Base-by-base conservation (phyloP, 2,113 vertebrate genomes). In the Phyllopteryx taeniolatus region DNA sequence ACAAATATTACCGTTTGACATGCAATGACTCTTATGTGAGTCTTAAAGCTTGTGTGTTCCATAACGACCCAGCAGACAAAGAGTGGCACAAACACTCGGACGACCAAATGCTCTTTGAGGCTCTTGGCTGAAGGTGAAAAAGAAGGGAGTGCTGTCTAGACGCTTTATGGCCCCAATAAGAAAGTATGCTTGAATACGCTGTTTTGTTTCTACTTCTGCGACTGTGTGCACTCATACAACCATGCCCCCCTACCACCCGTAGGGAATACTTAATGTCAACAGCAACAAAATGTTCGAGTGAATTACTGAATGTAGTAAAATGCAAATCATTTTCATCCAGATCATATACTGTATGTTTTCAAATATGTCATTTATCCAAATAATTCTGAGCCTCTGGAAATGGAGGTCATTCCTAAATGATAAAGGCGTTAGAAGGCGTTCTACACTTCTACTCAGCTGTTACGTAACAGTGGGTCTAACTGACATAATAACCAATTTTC, bases 91-190 rank as follows among this genome's bases (percentile, higher is more conserved):
- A 92, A 93, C 95, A 31, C 22, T 17, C 3, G 64, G 44, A 47
- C 11, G n/a, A 66, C 64, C 95, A 95, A 93, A 91, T 88, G 89
- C 71, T 76, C 75, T 89, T 90, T 82, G 79, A 92, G 72, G 73
- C 80, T 61, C 63, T 83, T 49, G 79, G 78, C 75, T 83, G 85
- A 87, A 90, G 89, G 85, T 89, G 86, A 83, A 91, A 83, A 93
- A 95, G 93, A 95, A 94, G 94, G 95, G 95, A 95, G 95, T 93
- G 94, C 93, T 95, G 98, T 99, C 98, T 99, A 98, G 98, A 99
- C 97, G 93, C 85, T 99, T 99, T 99, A 99, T 96, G 92, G 93
- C 94, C 85, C 94, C 96, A 96, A 96, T 98, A 98, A 98, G 94
- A 96, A 94, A 90, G 93, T 91, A 94, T 92, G 93, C 92, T 91